A percentile compares a stretch with the other conserved stretches of the same genome.
These are phyloP conservation scores for Anguilla anguilla DNA, from an alignment of 2,797 vertebrate genomes.

Conservation along the genomic window DNA sequence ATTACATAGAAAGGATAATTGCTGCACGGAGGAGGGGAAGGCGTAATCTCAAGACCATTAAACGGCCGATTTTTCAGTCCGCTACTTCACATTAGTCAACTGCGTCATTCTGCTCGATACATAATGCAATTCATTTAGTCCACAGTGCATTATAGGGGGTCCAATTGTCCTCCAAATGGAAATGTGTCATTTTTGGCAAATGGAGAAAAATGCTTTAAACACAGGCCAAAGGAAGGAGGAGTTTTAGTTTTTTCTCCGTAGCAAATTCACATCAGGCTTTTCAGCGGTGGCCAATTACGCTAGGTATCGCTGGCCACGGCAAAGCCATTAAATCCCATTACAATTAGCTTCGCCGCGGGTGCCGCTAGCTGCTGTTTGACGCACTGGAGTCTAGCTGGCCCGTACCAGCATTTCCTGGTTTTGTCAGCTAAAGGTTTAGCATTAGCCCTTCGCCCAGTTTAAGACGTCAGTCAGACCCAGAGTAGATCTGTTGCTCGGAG, in stretches of 20 bases:
- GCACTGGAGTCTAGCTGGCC: constrained; percentile 44
- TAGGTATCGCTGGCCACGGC: constrained; percentile 65
- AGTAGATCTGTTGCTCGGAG: neutral
- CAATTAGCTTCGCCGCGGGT: constrained; percentile 64
- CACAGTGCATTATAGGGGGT: neutral
- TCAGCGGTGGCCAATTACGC: constrained; percentile 55
- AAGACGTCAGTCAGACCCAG: neutral
- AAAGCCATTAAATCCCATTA: constrained; percentile 59
- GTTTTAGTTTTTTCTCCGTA: constrained; percentile 39
- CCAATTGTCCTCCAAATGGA: neutral
- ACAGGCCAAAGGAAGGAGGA: neutral
- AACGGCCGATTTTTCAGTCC: neutral
- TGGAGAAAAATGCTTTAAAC: neutral
- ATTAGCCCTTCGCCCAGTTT: neutral
- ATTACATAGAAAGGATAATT: neutral
- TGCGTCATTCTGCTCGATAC: neutral
- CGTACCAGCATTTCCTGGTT: neutral
- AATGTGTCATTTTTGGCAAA: neutral
- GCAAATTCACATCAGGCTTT: constrained; percentile 53
- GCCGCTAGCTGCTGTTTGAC: constrained; percentile 63
- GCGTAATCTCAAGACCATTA: neutral
- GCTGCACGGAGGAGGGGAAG: neutral
- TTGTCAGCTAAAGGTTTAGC: neutral
- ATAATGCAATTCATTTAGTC: neutral
- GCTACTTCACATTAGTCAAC: neutral